Conservation (phyloP, 2,888 invertebrate species). For the Drosophila acutilabella region DNA sequence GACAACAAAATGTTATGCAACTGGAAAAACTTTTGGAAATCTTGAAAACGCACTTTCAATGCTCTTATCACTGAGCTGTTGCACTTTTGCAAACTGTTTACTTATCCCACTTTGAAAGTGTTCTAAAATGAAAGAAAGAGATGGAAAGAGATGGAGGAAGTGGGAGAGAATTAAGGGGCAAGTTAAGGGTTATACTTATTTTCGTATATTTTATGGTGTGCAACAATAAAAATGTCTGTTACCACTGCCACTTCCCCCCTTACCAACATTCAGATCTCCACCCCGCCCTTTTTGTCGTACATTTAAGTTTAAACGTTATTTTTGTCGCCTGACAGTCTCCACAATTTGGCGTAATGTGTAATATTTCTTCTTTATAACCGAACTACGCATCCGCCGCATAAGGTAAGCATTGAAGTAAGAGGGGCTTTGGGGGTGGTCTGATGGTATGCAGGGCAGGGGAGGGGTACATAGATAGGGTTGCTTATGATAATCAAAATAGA, state of each 20-base stretch:
- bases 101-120: constrained; percentile 2
- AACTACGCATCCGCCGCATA: constrained; percentile 63
- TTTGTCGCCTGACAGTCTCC: constrained; percentile 84
- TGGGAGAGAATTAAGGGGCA: background rate
- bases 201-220: constrained; percentile 33
- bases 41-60: constrained; percentile 15
- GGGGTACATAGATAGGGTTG: constrained; percentile 19
- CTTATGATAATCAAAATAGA: constrained; percentile 68
- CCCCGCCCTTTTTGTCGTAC: constrained; percentile 13
- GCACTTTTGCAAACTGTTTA: constrained; percentile 30
- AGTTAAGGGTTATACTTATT: constrained; percentile 26
- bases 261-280: background rate
- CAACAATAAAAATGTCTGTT: constrained; percentile 58
- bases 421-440: too few relatives aligned
- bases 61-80: constrained; percentile 46
- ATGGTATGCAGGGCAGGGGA: background rate
- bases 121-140: background rate
- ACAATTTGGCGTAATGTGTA: constrained; percentile 84
- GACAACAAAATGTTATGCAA: constrained; percentile 33
- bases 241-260: background rate
- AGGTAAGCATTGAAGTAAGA: background rate
- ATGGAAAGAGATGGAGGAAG: background rate
- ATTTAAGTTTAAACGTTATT: constrained; percentile 78
- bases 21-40: constrained; percentile 12
- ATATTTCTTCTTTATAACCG: constrained; percentile 85